Percentiles rank a stretch among this genome's conserved stretches.
phyloP scores from a whole-genome alignment of 2,797 vertebrate species.

The Chloroceryle inda region DNA sequence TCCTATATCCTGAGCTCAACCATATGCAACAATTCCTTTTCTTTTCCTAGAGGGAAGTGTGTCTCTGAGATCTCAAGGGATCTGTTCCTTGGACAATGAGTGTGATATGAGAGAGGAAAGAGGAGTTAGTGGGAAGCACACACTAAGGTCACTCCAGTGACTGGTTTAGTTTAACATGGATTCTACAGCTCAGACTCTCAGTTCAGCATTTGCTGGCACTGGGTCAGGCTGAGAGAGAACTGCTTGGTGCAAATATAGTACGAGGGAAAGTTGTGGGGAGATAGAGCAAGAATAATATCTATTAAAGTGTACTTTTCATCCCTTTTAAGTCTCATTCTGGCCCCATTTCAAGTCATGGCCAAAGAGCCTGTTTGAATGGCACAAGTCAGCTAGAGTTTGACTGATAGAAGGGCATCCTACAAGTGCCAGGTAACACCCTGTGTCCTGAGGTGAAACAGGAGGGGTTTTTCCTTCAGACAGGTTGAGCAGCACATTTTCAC shows the following conservation, averaged over 20 bases:
- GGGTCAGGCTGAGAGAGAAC: not conserved
- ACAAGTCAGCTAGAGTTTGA: not conserved
- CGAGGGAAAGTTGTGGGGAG: not conserved
- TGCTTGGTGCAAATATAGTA: not conserved
- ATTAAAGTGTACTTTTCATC: not conserved
- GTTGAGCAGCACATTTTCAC: not conserved
- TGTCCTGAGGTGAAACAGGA: not conserved
- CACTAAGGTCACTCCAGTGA: not conserved
- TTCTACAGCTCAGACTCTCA: not conserved
- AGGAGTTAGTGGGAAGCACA: not conserved
- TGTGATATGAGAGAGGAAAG: not conserved
- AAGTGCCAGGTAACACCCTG: not conserved
- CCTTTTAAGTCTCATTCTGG: not conserved
- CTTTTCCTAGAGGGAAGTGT: not conserved
- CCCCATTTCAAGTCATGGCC: not conserved
- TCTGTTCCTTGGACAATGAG: not conserved
- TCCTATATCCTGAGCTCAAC: not conserved
- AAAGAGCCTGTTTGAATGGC: not conserved
- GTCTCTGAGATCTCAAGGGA: not conserved
- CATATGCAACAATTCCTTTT: not conserved
- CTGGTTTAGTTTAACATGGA: not conserved
- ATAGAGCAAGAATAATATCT: not conserved
- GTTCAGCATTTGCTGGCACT: not conserved
- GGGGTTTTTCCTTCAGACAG: not conserved
- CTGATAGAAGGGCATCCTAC: not conserved